phyloP scores from a whole-genome alignment of 1,140 invertebrate genomes.

The Achroia grisella region DNA sequence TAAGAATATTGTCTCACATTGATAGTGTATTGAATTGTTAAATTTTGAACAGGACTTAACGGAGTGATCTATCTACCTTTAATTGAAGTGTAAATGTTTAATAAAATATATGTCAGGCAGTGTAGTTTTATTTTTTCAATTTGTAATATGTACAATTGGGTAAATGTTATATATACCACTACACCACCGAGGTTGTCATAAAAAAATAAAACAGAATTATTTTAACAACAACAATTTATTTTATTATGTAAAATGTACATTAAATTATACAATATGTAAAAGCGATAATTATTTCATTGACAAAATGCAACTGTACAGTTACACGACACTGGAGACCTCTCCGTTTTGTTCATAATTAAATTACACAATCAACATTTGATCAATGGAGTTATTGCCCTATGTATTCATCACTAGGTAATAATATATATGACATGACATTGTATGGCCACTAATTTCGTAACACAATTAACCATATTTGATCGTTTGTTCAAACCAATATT shows the following conservation, averaged over 20 bases:
- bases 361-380: not conserved
- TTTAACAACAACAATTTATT: conserved; percentile 60
- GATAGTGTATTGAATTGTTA: conserved; percentile 7
- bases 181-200: no score
- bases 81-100: no score
- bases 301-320: conserved; percentile 24
- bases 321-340: conserved; percentile 19
- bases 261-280: conserved; percentile 57
- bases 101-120: no score
- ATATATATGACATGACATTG: no score
- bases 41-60: not conserved
- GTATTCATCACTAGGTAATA: no score
- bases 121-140: no score
- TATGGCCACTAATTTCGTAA: no score
- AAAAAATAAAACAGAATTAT: conserved; percentile 27
- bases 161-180: no score
- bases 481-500: not conserved
- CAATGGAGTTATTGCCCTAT: no score
- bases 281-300: conserved; percentile 40
- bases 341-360: conserved; percentile 14
- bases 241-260: conserved; percentile 65
- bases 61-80: no score
- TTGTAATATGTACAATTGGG: no score
- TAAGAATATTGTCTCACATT: conserved; percentile 61
- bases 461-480: not conserved